phyloP scores from a whole-genome alignment of 1,140 invertebrate species.

The Leucophenga varia region DNA sequence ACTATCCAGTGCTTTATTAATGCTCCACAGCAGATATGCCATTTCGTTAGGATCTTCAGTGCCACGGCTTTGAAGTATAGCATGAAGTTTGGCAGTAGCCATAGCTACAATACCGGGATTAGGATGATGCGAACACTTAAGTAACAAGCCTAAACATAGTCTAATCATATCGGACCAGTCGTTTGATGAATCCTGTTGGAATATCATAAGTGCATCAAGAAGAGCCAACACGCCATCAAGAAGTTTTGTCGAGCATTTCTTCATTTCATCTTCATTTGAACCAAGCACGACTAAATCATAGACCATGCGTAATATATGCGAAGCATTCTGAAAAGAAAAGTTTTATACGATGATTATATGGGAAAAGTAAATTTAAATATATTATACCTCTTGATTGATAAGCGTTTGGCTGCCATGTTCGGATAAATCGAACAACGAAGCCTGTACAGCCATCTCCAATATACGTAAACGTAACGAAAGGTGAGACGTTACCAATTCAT shows the following conservation, averaged over 20 bases:
- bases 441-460: conserved; percentile 65
- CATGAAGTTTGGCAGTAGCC: conserved; percentile 65
- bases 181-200: conserved; percentile 58
- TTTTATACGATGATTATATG: neutral
- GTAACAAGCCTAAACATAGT: conserved; percentile 56
- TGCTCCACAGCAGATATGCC: conserved; percentile 59
- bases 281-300: conserved; percentile 64
- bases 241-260: conserved; percentile 60
- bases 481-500: conserved; percentile 62
- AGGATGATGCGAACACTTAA: conserved; percentile 61
- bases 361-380: conserved; percentile 4
- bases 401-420: conserved; percentile 56
- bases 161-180: conserved; percentile 66
- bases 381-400: conserved; percentile 52
- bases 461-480: conserved; percentile 63
- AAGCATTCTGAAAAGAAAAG: conserved; percentile 56
- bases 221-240: conserved; percentile 62
- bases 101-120: conserved; percentile 63
- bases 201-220: conserved; percentile 60
- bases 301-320: conserved; percentile 62
- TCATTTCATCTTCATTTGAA: conserved; percentile 58
- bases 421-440: conserved; percentile 62
- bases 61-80: conserved; percentile 61
- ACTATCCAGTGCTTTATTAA: conserved; percentile 55
- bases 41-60: conserved; percentile 61